phyloP scores from a whole-genome alignment of 2,113 vertebrate species.

The Ochotona curzoniae region DNA sequence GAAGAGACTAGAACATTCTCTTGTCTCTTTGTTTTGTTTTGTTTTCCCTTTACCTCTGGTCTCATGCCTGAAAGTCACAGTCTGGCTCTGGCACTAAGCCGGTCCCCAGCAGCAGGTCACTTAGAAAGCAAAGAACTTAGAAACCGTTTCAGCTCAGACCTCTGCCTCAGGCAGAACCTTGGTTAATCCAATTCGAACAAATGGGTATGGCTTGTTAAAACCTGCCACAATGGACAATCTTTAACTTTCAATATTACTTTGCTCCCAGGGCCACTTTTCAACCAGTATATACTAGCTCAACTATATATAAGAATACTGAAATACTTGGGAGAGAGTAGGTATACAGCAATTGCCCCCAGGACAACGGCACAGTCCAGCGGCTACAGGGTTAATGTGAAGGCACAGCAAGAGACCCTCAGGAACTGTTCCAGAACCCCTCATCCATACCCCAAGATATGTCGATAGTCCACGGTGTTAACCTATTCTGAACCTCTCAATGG shows the following conservation, averaged over 20 bases:
- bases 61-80: not conserved
- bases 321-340: not conserved
- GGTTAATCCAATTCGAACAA: conserved; percentile 40
- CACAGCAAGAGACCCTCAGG: not conserved
- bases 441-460: not conserved
- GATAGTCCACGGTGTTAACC: not conserved
- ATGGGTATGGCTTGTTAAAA: conserved; percentile 51
- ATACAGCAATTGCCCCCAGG: not conserved
- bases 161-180: conserved; percentile 32
- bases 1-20: not conserved
- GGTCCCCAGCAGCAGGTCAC: conserved; percentile 3
- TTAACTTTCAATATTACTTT: conserved; percentile 29
- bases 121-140: conserved; percentile 51
- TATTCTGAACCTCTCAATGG: not conserved
- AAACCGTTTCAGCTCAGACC: conserved; percentile 41
- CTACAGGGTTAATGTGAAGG: not conserved
- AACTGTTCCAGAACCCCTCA: not conserved
- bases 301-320: not conserved
- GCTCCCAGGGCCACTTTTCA: conserved; percentile 12
- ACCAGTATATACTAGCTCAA: not conserved
- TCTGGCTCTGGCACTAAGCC: not conserved
- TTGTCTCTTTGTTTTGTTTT: no score
- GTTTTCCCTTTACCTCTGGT: not conserved
- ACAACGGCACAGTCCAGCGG: not conserved
- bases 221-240: conserved; percentile 27